Evolutionary conservation across 35 echinoderm and acorn worm genomes (phyloP), one percentile per base, ranked within the genome.

Genomic region (Ophiothrix spiculata): DNA sequence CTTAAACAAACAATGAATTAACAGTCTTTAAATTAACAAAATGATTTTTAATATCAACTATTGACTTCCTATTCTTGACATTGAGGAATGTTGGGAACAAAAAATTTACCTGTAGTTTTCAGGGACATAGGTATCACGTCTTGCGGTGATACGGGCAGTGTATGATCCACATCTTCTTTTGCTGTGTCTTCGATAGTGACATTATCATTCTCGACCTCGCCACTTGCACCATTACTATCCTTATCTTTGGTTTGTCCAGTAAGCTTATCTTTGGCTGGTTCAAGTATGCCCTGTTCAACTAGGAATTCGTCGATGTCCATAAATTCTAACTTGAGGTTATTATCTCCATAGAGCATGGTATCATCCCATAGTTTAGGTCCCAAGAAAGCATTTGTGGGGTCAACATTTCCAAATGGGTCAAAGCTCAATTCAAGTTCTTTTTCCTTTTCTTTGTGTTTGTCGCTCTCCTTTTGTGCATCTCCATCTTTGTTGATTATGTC

Each of bases 261-360:
- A 64, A 31, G 69, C 8, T 36, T 54, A 54, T 69, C 33, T 74
- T 73, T 60, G 25, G 37, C 33, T 19, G 31, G 39, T 32, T 86
- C 40, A 33, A 89, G 79, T 8, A 98, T 90, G 28, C 95, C 95
- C 86, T 94, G 91, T 46, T 98, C 95, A 0, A 64, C 46, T n/a
- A 98, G 86, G 56, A 98, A 98, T 64, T 94, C 90, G 84, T 98
- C 92, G 42, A 98, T 54, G 38, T 98, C 95, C 95, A 98, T 98
- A 83, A 94, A 98, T 39, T 98, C 95, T 12, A 98, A 82, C 75
- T 98, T 98, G 75, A 98, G 86, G 74, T 97, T 86, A 4, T 69
- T 69, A 10, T 81, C 82, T 39, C 88, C 86, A 40, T 85, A 84
- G 0, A 86, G 81, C 25, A 90, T 63, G 10, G 95, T 94, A 40